phyloP scores from a whole-genome alignment of 2,888 invertebrate species.

The Tachina fera region DNA sequence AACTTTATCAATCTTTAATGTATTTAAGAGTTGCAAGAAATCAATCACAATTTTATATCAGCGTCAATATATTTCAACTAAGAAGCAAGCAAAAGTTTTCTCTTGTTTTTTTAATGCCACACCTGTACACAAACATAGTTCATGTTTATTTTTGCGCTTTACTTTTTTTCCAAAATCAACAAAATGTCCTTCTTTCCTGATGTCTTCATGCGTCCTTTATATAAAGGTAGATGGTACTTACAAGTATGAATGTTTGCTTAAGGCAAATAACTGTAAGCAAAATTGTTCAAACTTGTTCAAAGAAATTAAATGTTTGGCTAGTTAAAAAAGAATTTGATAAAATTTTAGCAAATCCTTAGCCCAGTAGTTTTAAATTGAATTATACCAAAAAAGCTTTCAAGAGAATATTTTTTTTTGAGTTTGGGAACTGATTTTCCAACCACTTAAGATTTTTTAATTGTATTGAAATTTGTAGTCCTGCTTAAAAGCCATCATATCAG shows the following conservation, averaged over 20 bases:
- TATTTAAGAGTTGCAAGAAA: background rate
- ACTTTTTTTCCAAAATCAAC: background rate
- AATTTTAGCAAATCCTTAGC: too few species aligned
- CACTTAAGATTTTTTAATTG: too few species aligned
- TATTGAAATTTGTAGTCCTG: too few species aligned
- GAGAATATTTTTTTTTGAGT: too few species aligned
- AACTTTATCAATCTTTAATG: background rate
- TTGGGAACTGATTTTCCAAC: too few species aligned
- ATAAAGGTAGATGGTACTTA: slow-evolving; percentile 1
- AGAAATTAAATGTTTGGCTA: slow-evolving; percentile 15
- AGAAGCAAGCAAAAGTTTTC: background rate
- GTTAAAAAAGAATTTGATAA: background rate
- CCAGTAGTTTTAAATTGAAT: background rate
- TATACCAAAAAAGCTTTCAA: background rate
- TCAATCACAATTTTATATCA: background rate
- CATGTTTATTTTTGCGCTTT: slow-evolving; percentile 1
- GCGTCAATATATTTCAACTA: background rate
- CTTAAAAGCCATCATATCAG: too few species aligned
- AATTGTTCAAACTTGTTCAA: slow-evolving; percentile 19
- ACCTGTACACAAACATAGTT: slow-evolving; percentile 17
- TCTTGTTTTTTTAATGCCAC: slow-evolving; percentile 5
- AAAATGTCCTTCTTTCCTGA: background rate
- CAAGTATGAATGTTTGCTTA: background rate
- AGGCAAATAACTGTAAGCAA: slow-evolving; percentile 5
- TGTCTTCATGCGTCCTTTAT: background rate